Conservation (phyloP, 2,888 invertebrate genomes). For the Salticus scenicus region DNA sequence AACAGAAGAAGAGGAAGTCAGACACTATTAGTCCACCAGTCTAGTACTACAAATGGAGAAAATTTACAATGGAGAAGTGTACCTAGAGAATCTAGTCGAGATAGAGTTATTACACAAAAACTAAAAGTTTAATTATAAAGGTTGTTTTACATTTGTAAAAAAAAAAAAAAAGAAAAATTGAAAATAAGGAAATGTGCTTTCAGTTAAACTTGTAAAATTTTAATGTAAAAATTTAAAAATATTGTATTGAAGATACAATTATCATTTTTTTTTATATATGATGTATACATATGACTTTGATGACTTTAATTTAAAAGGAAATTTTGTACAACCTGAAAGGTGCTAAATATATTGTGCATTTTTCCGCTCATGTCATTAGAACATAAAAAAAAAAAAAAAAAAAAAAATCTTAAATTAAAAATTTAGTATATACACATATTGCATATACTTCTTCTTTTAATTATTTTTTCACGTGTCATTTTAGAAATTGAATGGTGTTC, state of each 20-base stretch:
- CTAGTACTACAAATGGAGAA: slow-evolving; percentile 47
- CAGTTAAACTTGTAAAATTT: slow-evolving; percentile 8
- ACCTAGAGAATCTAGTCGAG: slow-evolving; percentile 63
- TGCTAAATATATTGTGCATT: background rate
- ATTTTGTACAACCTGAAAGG: background rate
- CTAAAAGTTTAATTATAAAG: slow-evolving; percentile 42
- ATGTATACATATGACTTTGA: too few relatives aligned
- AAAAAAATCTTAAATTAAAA: too few relatives aligned
- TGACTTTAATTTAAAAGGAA: background rate
- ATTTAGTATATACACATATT: background rate
- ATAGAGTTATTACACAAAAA: slow-evolving; percentile 60
- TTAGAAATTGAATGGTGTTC: too few relatives aligned
- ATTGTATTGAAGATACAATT: background rate
- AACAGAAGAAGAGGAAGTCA: slow-evolving; percentile 76
- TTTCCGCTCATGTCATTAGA: too few relatives aligned
- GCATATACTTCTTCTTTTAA: background rate
- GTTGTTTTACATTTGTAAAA: background rate
- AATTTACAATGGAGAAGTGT: slow-evolving; percentile 66
- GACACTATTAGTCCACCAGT: slow-evolving; percentile 55
- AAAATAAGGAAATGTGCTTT: background rate
- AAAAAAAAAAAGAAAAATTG: too few relatives aligned
- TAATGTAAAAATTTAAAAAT: slow-evolving; percentile 6
- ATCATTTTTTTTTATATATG: too few relatives aligned
- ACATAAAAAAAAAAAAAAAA: too few relatives aligned
- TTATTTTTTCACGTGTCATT: too few relatives aligned